These are phyloP conservation scores for Tetragnatha montana DNA, from an alignment of 2,888 invertebrate genomes.

Conservation along the genomic window DNA sequence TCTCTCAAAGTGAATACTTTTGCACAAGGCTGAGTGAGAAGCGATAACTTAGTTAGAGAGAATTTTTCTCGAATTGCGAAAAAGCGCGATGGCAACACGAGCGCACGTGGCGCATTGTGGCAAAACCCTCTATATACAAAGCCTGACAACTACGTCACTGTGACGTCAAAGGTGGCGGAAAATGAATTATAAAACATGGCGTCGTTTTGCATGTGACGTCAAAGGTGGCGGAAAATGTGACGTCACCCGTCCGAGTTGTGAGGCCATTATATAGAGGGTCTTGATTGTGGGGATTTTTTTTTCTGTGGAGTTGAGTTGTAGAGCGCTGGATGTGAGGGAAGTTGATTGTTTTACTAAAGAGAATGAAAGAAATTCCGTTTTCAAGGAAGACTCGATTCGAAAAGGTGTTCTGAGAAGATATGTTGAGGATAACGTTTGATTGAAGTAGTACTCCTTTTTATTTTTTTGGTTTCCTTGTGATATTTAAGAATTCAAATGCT, in stretches of 20 bases:
- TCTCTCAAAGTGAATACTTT: neutral
- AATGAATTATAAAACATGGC: no score
- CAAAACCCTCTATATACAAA: no score
- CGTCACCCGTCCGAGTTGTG: no score
- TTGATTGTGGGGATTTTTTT: neutral
- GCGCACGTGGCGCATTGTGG: neutral
- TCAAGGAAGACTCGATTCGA: neutral
- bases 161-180: no score
- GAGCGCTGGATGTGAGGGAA: neutral
- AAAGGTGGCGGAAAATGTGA: no score
- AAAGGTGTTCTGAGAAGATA: neutral
- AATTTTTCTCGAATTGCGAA: neutral
- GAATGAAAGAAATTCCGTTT: neutral
- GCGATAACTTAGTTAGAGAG: neutral
- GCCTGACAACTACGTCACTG: no score
- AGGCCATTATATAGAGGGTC: no score
- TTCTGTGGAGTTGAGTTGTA: neutral
- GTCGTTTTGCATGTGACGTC: no score
- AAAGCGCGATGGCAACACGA: neutral
- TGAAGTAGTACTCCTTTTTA: neutral
- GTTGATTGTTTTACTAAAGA: neutral
- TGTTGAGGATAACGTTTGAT: neutral
- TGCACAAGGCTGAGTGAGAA: neutral
- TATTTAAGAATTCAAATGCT: no score
- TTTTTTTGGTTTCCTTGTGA: no score